These are phyloP conservation scores for Pachymerium ferrugineum DNA, from an alignment of 2,888 invertebrate species.

Conservation along the genomic window DNA sequence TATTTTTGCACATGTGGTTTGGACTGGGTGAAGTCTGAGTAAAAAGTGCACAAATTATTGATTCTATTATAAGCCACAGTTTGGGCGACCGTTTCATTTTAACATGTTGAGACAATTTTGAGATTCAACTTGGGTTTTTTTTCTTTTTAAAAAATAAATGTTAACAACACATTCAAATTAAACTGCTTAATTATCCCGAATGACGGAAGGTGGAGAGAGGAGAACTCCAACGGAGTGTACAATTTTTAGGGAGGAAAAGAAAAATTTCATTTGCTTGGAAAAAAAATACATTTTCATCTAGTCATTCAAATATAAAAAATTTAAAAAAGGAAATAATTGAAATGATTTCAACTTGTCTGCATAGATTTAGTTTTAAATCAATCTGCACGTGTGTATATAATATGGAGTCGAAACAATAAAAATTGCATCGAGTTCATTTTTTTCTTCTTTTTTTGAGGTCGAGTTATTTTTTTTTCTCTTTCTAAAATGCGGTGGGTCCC, in stretches of 20 bases:
- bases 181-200: too few relatives aligned
- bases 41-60: constrained; percentile 4
- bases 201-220: too few relatives aligned
- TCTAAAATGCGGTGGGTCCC: neutral
- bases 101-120: neutral
- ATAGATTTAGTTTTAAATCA: neutral
- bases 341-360: neutral
- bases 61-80: constrained; percentile 13
- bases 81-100: constrained; percentile 3
- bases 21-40: constrained; percentile 13
- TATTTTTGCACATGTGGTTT: constrained; percentile 7
- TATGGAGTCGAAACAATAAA: constrained; percentile 4
- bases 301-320: too few relatives aligned
- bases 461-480: neutral
- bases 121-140: neutral
- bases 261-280: neutral
- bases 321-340: neutral
- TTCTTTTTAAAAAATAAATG: neutral
- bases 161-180: too few relatives aligned
- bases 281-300: neutral
- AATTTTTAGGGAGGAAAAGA: neutral
- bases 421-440: neutral
- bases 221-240: neutral
- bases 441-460: constrained; percentile 1
- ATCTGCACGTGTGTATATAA: neutral